These are phyloP conservation scores for Caenorhabditis brenneri DNA, from an alignment of 1,140 invertebrate species.

Conservation along the genomic window DNA sequence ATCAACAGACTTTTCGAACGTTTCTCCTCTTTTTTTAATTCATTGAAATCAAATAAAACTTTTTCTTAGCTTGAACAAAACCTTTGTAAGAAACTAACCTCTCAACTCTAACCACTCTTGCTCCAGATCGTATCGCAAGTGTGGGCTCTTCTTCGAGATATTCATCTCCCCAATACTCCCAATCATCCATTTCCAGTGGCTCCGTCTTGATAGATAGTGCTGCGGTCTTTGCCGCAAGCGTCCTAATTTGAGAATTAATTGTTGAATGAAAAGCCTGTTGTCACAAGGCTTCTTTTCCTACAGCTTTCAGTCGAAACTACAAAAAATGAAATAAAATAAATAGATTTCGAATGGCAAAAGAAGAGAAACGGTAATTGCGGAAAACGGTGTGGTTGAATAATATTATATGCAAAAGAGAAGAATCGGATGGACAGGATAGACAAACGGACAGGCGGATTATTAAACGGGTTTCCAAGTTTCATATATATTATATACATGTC, in stretches of 20 bases:
- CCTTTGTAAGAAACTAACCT: not conserved
- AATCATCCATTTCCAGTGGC: conserved; percentile 5
- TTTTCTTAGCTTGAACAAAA: not conserved
- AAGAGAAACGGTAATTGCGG: conserved; percentile 18
- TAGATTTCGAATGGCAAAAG: not conserved
- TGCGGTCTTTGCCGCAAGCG: not conserved
- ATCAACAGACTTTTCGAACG: not conserved
- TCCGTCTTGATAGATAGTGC: not conserved
- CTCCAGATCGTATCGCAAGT: not conserved
- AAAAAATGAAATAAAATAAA: not conserved
- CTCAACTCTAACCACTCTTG: conserved; percentile 8
- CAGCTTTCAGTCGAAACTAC: not conserved
- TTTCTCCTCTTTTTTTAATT: no score
- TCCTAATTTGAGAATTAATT: not conserved
- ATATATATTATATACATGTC: not conserved
- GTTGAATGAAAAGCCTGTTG: not conserved
- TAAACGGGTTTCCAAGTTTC: conserved; percentile 35
- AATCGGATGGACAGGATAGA: conserved; percentile 10
- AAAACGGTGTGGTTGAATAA: not conserved
- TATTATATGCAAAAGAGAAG: not conserved
- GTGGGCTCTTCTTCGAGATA: conserved; percentile 10
- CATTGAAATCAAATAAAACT: not conserved
- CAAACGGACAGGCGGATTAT: conserved; percentile 9
- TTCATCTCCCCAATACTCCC: conserved; percentile 12
- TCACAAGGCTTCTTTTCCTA: not conserved